These are phyloP conservation scores for Geothlypis trichas DNA, from an alignment of 2,113 vertebrate species.

Conservation along the genomic window DNA sequence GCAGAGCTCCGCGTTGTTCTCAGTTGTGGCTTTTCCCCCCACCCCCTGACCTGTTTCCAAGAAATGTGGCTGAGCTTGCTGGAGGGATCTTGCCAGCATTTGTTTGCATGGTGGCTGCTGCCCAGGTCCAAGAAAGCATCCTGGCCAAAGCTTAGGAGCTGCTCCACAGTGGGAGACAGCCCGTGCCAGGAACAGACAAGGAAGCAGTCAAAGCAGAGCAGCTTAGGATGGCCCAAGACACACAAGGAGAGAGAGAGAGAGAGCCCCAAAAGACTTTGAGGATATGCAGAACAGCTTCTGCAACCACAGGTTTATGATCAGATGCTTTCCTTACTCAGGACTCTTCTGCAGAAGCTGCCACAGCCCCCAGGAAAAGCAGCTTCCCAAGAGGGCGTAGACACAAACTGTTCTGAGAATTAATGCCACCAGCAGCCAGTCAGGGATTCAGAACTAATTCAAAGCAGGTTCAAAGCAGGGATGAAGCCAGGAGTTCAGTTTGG, in stretches of 20 bases:
- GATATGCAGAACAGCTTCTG: not conserved
- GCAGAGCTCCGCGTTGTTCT: not conserved
- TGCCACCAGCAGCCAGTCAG: not conserved
- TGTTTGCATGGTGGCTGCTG: not conserved
- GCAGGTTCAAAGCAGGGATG: not conserved
- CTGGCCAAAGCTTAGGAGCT: not conserved
- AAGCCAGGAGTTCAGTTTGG: not conserved
- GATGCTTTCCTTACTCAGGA: not conserved
- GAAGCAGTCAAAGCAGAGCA: not conserved
- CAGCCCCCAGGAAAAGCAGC: not conserved
- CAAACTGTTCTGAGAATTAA: not conserved
- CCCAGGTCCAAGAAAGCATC: not conserved
- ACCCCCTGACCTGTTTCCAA: conserved; percentile 23
- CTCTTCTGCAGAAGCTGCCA: not conserved
- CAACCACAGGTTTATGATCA: not conserved
- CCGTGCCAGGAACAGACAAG: not conserved
- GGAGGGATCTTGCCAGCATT: not conserved
- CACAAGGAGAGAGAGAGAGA: not conserved
- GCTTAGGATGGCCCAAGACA: not conserved
- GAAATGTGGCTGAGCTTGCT: not conserved
- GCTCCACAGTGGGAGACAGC: not conserved
- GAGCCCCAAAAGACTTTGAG: not conserved
- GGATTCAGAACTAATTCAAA: not conserved
- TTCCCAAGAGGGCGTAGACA: not conserved
- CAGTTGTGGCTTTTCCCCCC: not conserved